These are phyloP conservation scores for Cerceris ruficornis DNA, from an alignment of 2,888 invertebrate genomes.

Conservation along the genomic window DNA sequence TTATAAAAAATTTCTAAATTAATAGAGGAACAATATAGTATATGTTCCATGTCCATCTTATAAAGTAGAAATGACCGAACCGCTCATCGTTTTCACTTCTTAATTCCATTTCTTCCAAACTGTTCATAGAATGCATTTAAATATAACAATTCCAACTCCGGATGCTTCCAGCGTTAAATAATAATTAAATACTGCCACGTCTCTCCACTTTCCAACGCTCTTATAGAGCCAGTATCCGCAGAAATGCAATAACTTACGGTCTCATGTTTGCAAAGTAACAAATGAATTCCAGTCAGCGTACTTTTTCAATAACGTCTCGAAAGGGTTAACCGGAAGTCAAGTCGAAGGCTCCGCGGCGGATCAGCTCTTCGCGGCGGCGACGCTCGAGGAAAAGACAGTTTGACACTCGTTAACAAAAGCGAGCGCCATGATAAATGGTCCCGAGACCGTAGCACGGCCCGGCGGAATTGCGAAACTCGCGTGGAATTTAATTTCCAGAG, in stretches of 20 bases:
- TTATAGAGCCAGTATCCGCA: not conserved
- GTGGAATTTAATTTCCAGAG: slow-evolving; percentile 60
- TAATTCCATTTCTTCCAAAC: no score
- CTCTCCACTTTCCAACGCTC: no score
- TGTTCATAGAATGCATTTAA: no score
- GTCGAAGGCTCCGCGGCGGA: slow-evolving; percentile 4
- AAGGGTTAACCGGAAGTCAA: slow-evolving; percentile 22
- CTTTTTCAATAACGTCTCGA: slow-evolving; percentile 20
- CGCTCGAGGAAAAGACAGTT: slow-evolving; percentile 38
- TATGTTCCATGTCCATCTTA: no score
- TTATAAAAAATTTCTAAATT: no score
- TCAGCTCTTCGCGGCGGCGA: slow-evolving; percentile 10
- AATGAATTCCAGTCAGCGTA: not conserved
- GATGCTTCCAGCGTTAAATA: no score
- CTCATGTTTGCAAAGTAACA: no score
- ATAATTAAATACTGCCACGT: no score
- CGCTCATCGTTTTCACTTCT: no score
- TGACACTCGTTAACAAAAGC: slow-evolving; percentile 59
- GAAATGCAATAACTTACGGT: not conserved
- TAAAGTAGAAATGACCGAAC: no score
- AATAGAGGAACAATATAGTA: no score
- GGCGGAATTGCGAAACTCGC: slow-evolving; percentile 48
- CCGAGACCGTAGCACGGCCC: slow-evolving; percentile 17
- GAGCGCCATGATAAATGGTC: slow-evolving; percentile 51
- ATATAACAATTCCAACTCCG: no score